Evolutionary conservation across 1,140 invertebrate genomes (phyloP).

Genomic region (Drosophila quadrilineata): DNA sequence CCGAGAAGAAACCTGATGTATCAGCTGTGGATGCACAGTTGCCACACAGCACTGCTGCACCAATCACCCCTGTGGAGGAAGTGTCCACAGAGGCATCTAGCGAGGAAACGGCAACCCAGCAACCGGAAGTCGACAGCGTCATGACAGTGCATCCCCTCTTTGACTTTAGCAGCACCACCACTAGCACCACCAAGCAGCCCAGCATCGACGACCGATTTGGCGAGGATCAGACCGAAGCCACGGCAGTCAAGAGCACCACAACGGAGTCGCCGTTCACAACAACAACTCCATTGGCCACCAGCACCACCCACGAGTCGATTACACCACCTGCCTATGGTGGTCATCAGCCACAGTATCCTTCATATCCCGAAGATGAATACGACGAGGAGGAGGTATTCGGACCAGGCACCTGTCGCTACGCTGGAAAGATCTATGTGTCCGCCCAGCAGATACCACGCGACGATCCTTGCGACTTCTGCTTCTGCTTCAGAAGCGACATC

Average conservation of each 20-base stretch:
- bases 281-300: constrained; percentile 44
- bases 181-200: constrained; percentile 44
- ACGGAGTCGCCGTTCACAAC: constrained; percentile 42
- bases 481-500: constrained; percentile 97
- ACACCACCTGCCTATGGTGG: constrained; percentile 76
- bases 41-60: constrained; percentile 16
- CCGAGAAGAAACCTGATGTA: constrained; percentile 41
- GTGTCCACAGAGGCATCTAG: constrained; percentile 34
- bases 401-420: constrained; percentile 94
- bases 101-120: constrained; percentile 37
- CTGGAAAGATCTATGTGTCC: constrained; percentile 94
- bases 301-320: constrained; percentile 50
- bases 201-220: constrained; percentile 48
- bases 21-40: constrained; percentile 52
- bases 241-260: constrained; percentile 28
- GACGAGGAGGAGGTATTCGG: constrained; percentile 89
- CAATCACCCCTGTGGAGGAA: constrained; percentile 33
- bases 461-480: constrained; percentile 97
- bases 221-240: constrained; percentile 26
- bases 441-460: constrained; percentile 96
- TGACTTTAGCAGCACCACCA: constrained; percentile 38
- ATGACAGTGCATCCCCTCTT: constrained; percentile 70
- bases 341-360: constrained; percentile 73
- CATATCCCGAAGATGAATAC: constrained; percentile 83
- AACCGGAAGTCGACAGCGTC: constrained; percentile 12